phyloP scores from a whole-genome alignment of 2,797 vertebrate species.

The Crocidura indochinensis region DNA sequence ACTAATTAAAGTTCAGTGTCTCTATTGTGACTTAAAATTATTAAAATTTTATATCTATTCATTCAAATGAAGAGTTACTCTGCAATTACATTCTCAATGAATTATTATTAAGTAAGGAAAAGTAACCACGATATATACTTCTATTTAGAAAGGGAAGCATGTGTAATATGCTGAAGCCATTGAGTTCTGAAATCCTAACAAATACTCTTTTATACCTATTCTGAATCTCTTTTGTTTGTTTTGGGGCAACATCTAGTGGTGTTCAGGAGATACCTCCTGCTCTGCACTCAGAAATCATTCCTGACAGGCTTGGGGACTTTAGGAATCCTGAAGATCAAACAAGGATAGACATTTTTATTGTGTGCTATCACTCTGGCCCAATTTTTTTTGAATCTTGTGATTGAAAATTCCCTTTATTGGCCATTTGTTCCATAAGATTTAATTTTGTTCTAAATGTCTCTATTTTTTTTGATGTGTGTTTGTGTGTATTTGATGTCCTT shows the following conservation, averaged over 20 bases:
- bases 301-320: too few relatives aligned
- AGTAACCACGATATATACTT: not conserved
- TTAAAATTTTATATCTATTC: not conserved
- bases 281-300: too few relatives aligned
- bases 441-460: not conserved
- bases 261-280: too few relatives aligned
- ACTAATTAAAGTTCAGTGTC: not conserved
- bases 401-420: slow-evolving; percentile 9
- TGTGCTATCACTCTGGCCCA: not conserved
- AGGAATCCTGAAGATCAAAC: too few relatives aligned
- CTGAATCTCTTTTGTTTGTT: too few relatives aligned
- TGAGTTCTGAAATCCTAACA: slow-evolving; percentile 57
- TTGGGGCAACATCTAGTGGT: too few relatives aligned
- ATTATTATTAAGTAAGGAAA: not conserved
- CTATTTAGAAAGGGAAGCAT: not conserved
- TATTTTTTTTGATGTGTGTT: too few relatives aligned
- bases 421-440: too few relatives aligned
- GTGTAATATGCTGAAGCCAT: too few relatives aligned
- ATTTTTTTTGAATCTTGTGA: not conserved
- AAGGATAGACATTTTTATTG: slow-evolving; percentile 65
- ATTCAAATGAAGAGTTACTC: not conserved
- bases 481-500: too few relatives aligned
- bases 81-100: not conserved
- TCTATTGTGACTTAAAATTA: not conserved
- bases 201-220: not conserved